A percentile compares a stretch with the other conserved stretches of the same genome.
phyloP scores from a whole-genome alignment of 1,140 invertebrate genomes.

The Drosophila pruinosa region DNA sequence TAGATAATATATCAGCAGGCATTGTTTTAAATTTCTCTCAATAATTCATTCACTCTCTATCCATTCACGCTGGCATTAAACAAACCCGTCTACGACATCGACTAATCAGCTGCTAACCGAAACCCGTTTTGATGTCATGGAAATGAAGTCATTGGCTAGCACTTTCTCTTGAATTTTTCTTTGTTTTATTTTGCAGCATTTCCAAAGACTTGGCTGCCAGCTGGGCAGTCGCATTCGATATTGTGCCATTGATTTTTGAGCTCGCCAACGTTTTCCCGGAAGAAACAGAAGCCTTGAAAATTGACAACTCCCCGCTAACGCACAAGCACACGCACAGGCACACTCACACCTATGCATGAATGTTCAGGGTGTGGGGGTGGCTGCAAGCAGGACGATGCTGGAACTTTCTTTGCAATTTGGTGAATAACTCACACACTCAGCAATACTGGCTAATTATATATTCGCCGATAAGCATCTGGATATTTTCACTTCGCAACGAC shows the following conservation, averaged over 20 bases:
- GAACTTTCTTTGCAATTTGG: slow-evolving; percentile 41
- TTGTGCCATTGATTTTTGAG: slow-evolving; percentile 35
- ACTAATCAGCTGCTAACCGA: slow-evolving; percentile 12
- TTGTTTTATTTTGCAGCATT: slow-evolving; percentile 23
- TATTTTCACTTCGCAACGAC: slow-evolving; percentile 14
- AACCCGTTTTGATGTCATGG: slow-evolving; percentile 23
- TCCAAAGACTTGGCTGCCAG: slow-evolving; percentile 29
- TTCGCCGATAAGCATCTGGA: not conserved
- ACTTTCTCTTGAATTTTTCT: slow-evolving; percentile 37
- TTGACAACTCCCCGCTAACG: slow-evolving; percentile 12
- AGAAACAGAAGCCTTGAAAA: slow-evolving; percentile 69
- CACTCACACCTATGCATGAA: not conserved
- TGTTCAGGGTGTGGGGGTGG: slow-evolving; percentile 10
- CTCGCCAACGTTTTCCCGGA: slow-evolving; percentile 25
- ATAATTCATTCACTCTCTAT: not conserved
- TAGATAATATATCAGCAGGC: not conserved
- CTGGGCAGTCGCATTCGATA: slow-evolving; percentile 20
- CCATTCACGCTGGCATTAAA: not conserved
- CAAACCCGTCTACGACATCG: not conserved
- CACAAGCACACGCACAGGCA: not conserved
- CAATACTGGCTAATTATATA: not conserved
- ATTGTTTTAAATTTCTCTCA: slow-evolving; percentile 22
- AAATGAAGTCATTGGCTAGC: slow-evolving; percentile 51
- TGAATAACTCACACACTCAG: not conserved
- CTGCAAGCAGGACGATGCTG: slow-evolving; percentile 31